Evolutionary conservation across 2,113 vertebrate genomes (phyloP), one percentile per base, ranked within the genome.

Genomic region (Microtus pennsylvanicus): DNA sequence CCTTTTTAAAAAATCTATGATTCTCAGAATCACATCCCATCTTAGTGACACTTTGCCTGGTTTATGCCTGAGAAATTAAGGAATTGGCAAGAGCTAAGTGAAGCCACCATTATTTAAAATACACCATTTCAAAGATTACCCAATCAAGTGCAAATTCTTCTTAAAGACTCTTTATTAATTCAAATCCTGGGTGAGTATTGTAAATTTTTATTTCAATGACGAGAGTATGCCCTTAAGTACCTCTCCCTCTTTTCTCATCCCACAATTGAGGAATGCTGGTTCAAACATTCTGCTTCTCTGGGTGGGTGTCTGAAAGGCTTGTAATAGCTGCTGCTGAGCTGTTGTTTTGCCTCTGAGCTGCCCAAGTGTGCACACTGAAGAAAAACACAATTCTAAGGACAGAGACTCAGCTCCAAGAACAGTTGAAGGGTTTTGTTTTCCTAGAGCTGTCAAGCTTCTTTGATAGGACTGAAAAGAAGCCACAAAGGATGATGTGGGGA

Each of bases 391-490:
- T 96, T 87, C 88, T 95, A 30, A 97, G 76, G 74, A 69, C 55
- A 22, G 78, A 94, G 42, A 63, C 30, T 61, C 70, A 69, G 94
- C 82, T 96, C 94, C 47, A 72, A 94, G 94, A 91, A 89, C 72
- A 45, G 80, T 70, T 95, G 93, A 97, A 97, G 96, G 83, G 91
- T 95, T 96, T 97, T 97, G 90, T 96, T 97, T 98, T 97, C 91
- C 78, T 87, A 91, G 90, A 90, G 69, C 94, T 96, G 95, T 93
- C 97, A 96, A 74, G 87, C 81, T 93, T 55, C 96, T 97, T 95
- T 97, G 91, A 97, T 83, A 95, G 92, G 85, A 90, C 69, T 96
- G 86, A 97, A 96, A 95, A 94, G 94, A 94, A 95, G 96, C 92
- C 95, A 92, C 90, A 96, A 95, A 97, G 45, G 30, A 97, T 92